These are phyloP conservation scores for Clarias macrocephalus DNA, from an alignment of 2,113 vertebrate species.

Conservation along the genomic window DNA sequence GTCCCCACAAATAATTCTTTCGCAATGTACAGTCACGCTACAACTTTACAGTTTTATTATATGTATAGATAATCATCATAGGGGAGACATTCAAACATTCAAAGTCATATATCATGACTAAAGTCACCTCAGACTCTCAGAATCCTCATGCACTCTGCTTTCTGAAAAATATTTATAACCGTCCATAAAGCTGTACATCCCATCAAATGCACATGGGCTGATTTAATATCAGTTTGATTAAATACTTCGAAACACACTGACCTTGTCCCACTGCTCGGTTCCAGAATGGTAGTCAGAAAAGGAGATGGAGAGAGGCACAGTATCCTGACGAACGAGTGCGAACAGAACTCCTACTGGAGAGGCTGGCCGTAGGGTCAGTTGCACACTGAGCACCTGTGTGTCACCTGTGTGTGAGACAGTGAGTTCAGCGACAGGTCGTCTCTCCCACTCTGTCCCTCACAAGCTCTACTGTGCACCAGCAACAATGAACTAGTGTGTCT, in stretches of 20 bases:
- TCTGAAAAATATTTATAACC: background rate
- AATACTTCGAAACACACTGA: constrained; percentile 58
- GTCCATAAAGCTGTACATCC: background rate
- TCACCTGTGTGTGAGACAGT: constrained; percentile 44
- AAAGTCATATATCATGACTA: background rate
- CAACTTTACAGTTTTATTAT: too few relatives aligned
- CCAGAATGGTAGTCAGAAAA: constrained; percentile 86
- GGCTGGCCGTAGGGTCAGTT: constrained; percentile 80
- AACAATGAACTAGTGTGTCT: background rate
- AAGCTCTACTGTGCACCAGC: background rate
- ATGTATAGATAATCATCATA: background rate
- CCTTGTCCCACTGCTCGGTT: constrained; percentile 83
- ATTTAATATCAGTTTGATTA: background rate
- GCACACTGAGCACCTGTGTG: constrained; percentile 78
- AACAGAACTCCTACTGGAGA: constrained; percentile 85
- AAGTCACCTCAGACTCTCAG: too few relatives aligned
- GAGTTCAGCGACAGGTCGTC: background rate
- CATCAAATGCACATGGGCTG: background rate
- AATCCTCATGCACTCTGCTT: background rate
- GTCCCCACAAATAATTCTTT: too few relatives aligned
- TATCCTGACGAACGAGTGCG: constrained; percentile 79
- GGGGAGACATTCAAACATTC: background rate
- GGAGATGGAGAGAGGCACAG: constrained; percentile 82
- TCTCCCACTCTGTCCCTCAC: background rate
- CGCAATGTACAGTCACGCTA: too few relatives aligned